Percentiles rank a stretch among this genome's conserved stretches.
These are phyloP conservation scores for Caenorhabditis japonica DNA, from an alignment of 2,888 invertebrate species.

Conservation along the genomic window DNA sequence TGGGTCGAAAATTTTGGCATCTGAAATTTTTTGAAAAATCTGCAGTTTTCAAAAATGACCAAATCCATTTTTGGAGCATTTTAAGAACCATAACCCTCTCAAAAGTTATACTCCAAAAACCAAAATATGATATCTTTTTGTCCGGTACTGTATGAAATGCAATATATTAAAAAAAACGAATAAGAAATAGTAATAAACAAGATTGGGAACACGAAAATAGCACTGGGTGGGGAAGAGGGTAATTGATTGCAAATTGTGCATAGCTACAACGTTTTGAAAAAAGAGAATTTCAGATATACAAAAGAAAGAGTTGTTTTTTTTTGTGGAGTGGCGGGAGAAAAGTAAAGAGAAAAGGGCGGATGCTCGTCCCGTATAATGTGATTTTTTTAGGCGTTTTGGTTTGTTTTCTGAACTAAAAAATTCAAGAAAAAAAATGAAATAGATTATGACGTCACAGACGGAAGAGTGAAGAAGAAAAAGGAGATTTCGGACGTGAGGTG, in stretches of 20 bases:
- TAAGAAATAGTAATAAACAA: too few relatives aligned
- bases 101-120: too few relatives aligned
- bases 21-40: too few relatives aligned
- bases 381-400: conserved; percentile 35
- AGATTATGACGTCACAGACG: conserved; percentile 45
- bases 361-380: conserved; percentile 24
- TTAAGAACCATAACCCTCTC: too few relatives aligned
- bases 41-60: too few relatives aligned
- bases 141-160: too few relatives aligned
- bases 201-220: too few relatives aligned
- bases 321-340: conserved; percentile 5
- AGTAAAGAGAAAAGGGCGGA: conserved; percentile 13
- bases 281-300: conserved; percentile 21
- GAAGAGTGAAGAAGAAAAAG: neutral
- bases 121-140: too few relatives aligned
- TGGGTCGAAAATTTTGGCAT: too few relatives aligned
- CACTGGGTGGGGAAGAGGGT: neutral
- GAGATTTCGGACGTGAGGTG: neutral
- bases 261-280: conserved; percentile 35
- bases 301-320: neutral
- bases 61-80: too few relatives aligned
- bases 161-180: too few relatives aligned
- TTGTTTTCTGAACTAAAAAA: conserved; percentile 4
- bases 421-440: conserved; percentile 4
- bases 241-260: conserved; percentile 33